These are phyloP conservation scores for Chiridota heheva DNA, from an alignment of 35 echinoderm and acorn worm genomes.

Conservation along the genomic window DNA sequence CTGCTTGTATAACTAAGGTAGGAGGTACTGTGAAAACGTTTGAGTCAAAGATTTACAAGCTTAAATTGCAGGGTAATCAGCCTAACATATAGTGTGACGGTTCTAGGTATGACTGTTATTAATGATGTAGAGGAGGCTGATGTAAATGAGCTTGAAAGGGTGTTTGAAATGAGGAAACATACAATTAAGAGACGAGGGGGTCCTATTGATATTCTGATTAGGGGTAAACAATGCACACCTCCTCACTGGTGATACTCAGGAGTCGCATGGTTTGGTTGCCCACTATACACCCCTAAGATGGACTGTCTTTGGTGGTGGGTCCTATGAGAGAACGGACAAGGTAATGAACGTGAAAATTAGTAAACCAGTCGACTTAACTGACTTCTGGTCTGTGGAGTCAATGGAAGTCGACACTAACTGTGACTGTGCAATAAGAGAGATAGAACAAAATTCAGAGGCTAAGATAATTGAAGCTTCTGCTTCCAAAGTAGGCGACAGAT, in stretches of 20 bases:
- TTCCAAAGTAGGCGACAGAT: conserved; percentile 28
- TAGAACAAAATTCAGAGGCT: conserved; percentile 1
- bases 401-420: background rate
- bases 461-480: conserved; percentile 33
- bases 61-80: background rate
- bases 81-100: background rate
- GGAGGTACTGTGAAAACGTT: conserved; percentile 11
- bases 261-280: background rate
- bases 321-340: background rate
- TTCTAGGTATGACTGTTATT: background rate
- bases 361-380: conserved; percentile 1
- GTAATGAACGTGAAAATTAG: background rate
- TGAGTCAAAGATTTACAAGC: background rate
- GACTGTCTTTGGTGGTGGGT: conserved; percentile 2
- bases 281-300: background rate
- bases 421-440: too few species aligned
- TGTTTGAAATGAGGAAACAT: background rate
- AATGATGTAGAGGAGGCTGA: background rate
- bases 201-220: conserved; percentile 11
- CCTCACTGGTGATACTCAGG: background rate
- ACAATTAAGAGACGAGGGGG: background rate
- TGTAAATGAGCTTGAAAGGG: background rate
- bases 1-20: background rate
- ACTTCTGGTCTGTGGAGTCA: background rate
- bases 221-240: conserved; percentile 10